These are phyloP conservation scores for Hirtodrosophila cameraria DNA, from an alignment of 2,888 invertebrate genomes.

Conservation along the genomic window DNA sequence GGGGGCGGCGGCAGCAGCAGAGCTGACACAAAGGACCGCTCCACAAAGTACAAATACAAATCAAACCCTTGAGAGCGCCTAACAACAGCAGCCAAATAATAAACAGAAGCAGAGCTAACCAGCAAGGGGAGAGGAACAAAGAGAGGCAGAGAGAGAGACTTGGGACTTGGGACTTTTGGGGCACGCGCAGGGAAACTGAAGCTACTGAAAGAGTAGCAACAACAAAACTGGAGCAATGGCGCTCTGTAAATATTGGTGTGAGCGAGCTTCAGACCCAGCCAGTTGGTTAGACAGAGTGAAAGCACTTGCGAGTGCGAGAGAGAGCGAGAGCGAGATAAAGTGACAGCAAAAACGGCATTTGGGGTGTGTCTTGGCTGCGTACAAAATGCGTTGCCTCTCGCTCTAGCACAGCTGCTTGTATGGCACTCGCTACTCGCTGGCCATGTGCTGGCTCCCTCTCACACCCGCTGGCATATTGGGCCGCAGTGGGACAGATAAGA, in stretches of 20 bases:
- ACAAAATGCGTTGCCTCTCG: conserved; percentile 31
- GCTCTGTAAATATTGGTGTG: conserved; percentile 58
- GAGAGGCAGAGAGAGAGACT: not conserved
- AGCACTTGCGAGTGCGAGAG: conserved; percentile 7
- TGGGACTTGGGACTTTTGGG: too few species aligned
- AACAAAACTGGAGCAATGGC: conserved; percentile 65
- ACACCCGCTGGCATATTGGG: conserved; percentile 21
- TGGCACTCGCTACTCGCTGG: conserved; percentile 57
- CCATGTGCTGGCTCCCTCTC: conserved; percentile 46
- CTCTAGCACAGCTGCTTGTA: conserved; percentile 21
- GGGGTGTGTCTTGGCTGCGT: conserved; percentile 62
- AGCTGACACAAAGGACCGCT: conserved; percentile 57
- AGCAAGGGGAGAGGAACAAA: not conserved
- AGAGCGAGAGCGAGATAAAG: conserved; percentile 24
- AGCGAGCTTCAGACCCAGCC: conserved; percentile 15
- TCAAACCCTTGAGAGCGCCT: conserved; percentile 75
- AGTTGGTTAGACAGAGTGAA: conserved; percentile 12
- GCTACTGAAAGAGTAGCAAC: conserved; percentile 36
- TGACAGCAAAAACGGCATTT: conserved; percentile 41
- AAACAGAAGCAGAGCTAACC: conserved; percentile 49
- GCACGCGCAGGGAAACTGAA: conserved; percentile 44
- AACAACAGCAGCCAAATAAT: conserved; percentile 66
- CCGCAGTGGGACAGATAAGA: conserved; percentile 55
- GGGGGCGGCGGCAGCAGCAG: conserved; percentile 2
- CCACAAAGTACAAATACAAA: conserved; percentile 67